phyloP scores from a whole-genome alignment of 2,797 vertebrate genomes.

The Bradypodion pumilum region DNA sequence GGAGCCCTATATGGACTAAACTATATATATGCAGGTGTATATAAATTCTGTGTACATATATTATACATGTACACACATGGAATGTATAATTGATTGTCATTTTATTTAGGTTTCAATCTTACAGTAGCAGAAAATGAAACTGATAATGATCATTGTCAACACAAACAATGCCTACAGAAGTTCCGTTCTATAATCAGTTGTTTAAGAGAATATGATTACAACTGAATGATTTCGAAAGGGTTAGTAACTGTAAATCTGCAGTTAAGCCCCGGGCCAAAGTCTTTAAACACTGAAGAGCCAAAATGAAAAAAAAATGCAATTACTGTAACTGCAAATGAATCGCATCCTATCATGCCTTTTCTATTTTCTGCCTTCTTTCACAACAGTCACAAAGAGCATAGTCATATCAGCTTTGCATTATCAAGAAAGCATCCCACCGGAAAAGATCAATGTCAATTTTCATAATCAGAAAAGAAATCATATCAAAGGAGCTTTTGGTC shows the following conservation, averaged over 20 bases:
- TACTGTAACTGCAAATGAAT: slow-evolving; percentile 61
- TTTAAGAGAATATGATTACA: slow-evolving; percentile 47
- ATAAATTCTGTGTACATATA: background rate
- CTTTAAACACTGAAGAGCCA: slow-evolving; percentile 60
- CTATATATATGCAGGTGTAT: too few species aligned
- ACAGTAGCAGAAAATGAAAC: slow-evolving; percentile 2
- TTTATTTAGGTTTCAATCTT: background rate
- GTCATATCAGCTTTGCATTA: background rate
- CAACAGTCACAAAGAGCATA: slow-evolving; percentile 15
- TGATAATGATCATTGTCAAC: slow-evolving; percentile 26
- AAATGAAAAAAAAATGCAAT: slow-evolving; percentile 57
- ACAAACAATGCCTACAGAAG: slow-evolving; percentile 33
- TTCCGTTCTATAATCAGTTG: slow-evolving; percentile 36
- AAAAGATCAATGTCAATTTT: accelerated
- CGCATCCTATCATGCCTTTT: slow-evolving; percentile 41
- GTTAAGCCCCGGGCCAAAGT: slow-evolving; percentile 66
- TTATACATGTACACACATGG: background rate
- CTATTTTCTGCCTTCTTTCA: background rate
- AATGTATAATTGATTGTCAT: slow-evolving; percentile 12
- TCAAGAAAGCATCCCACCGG: background rate
- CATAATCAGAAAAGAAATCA: background rate
- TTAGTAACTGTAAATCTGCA: slow-evolving; percentile 59
- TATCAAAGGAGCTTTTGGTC: background rate
- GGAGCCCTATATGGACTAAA: background rate
- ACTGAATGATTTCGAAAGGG: slow-evolving; percentile 37